Base-by-base conservation (phyloP, 53 echinoderm and acorn worm species). In the Holothuria scabra region DNA sequence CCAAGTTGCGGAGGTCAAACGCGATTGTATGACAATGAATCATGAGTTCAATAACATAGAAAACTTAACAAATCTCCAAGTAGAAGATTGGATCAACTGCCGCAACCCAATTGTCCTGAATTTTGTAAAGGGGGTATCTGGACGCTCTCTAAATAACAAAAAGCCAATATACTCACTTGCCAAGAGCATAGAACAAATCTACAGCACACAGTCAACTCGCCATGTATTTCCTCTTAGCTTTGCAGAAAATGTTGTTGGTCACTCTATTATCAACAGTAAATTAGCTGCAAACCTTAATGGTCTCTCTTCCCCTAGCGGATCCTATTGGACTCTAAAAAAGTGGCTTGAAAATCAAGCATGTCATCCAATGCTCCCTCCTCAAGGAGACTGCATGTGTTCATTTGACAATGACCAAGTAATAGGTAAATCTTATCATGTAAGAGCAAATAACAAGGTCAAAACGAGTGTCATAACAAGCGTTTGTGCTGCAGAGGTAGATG, bases 391-490 rank as follows among this genome's bases (percentile, higher is more conserved):
- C 30, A 14, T 44, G 10, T 44, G 44, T 44, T 5, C 44, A 44
- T 44, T 44, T 44, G 44, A 44, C 5, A 44, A 44, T 46, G 83
- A 83, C 41, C 83, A 83, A 83, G 83, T 83, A 5, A 83, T 83
- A 5, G 83, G 83, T 13, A 83, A 83, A 66, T 38, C 83, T 10
- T 83, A 66, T 25, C 23, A 65, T 66, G 67, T 83, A 34, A 65
- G 67, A 35, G 37, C 21, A 25, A 66, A 83, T 25, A 83, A 12
- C 41, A 65, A 66, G 22, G 65, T 83, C 20, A 34, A 37, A 66
- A 66, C 49, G 3, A 37, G 38, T 37, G 46, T 83, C 21, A 37
- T 83, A 10, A 83, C 83, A 6, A 83, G 83, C 57, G 80, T 80
- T 25, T 80, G 80, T 60, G 80, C 29, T 58, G 80, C 80, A 3